Base-by-base conservation (phyloP, 2,113 vertebrate species). In the Prolemur simus region DNA sequence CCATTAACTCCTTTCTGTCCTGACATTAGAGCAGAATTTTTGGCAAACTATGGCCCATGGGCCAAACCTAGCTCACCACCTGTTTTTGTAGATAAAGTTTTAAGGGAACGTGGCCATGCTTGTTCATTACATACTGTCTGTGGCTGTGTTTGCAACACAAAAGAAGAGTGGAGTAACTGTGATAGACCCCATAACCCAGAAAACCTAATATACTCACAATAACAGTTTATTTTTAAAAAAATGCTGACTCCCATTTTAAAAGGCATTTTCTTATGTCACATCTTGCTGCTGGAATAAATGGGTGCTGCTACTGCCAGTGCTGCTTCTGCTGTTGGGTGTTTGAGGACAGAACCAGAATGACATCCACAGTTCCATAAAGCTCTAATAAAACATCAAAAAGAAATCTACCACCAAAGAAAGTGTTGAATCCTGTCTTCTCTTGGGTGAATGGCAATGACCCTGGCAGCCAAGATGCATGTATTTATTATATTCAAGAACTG, bases 71-170 rank as follows among this genome's bases (percentile, higher is more conserved):
- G n/a, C 27, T 69, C 37, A 47, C 37, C 66, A 52, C 8, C 8
- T 95, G 32, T 20, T 91, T 92, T 97, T 91, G 12, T 80, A 95
- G 86, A 86, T 83, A 89, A 93, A 93, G 64, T 82, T 94, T 96
- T 74, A 91, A 34, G 69, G 78, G 49, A 86, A 83, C 74, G 12
- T 17, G 73, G 45, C 23, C 42, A 64, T 5, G 15, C n/a, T 56
- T n/a, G 32, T 47, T 64, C 66, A 66, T 80, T 74, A 64, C 17
- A 29, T 17, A 13, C 49, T 32, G 9, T 52, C 69, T 89, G 29
- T 37, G 56, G 37, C 60, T 80, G 42, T 17, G 32, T 93, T 47
- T 37, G 25, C 49, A 13, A 39, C 64, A n/a, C 4, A 76, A 47
- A 49, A 80, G 32, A 68, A 87, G 25, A 96, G 56, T 1, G 76